These are phyloP conservation scores for Atractosteus spatula DNA, from an alignment of 2,113 vertebrate species.

Conservation along the genomic window DNA sequence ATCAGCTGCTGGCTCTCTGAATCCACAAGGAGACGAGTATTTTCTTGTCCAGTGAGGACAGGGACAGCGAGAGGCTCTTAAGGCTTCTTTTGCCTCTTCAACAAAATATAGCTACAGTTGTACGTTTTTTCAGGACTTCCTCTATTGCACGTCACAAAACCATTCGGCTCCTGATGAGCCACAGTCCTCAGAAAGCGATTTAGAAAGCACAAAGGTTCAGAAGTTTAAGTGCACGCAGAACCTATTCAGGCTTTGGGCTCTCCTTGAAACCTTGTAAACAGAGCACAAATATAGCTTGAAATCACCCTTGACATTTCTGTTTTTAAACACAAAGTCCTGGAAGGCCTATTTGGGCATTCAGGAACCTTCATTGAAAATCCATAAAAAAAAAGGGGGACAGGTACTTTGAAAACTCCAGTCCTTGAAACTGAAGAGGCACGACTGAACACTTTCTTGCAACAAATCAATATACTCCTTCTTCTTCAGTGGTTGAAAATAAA, in stretches of 20 bases:
- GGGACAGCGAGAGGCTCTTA: conserved; percentile 18
- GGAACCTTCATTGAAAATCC: too few species aligned
- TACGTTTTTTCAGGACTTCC: not conserved
- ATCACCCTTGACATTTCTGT: conserved; percentile 66
- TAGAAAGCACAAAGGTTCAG: not conserved
- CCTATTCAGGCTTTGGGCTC: conserved; percentile 42
- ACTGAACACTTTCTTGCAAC: too few species aligned
- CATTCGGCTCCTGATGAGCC: not conserved
- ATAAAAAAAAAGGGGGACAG: too few species aligned
- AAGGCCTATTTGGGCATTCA: too few species aligned
- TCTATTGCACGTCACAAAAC: not conserved
- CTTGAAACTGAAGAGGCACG: too few species aligned
- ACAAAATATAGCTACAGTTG: not conserved
- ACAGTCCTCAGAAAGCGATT: not conserved
- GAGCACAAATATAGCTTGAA: conserved; percentile 66
- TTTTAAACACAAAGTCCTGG: too few species aligned
- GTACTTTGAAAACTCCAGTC: too few species aligned
- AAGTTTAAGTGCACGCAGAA: conserved; percentile 33
- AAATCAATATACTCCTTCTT: too few species aligned
- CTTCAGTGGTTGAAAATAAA: too few species aligned
- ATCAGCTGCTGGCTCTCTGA: conserved; percentile 59
- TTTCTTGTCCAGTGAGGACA: conserved; percentile 40
- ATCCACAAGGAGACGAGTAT: conserved; percentile 44
- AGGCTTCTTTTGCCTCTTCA: conserved; percentile 27
- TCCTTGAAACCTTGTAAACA: conserved; percentile 60